Percentiles rank a stretch among this genome's conserved stretches.
Evolutionary conservation across 2,888 invertebrate genomes (phyloP).

Genomic region (Actias luna): DNA sequence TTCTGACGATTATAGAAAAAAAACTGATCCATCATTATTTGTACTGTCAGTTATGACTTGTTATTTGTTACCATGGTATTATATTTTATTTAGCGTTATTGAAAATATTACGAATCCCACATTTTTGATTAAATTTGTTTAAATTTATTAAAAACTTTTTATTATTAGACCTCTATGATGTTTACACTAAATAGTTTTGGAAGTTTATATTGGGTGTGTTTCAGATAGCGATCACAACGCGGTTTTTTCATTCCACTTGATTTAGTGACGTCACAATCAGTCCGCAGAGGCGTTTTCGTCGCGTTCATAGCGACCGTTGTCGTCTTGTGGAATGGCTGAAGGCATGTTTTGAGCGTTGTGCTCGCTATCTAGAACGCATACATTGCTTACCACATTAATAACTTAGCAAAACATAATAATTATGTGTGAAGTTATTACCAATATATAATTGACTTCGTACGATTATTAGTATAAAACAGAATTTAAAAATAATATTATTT

Average conservation of each 20-base stretch:
- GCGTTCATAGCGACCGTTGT: too few relatives aligned
- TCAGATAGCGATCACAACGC: too few relatives aligned
- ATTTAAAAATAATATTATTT: conserved; percentile 3
- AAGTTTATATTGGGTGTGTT: too few relatives aligned
- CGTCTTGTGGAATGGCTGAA: too few relatives aligned
- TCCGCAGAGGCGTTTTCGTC: too few relatives aligned
- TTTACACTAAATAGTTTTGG: background rate
- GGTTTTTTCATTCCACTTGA: too few relatives aligned
- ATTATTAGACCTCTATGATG: background rate
- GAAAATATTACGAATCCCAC: background rate
- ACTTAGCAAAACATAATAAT: too few relatives aligned
- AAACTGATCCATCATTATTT: background rate
- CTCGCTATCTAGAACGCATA: too few relatives aligned
- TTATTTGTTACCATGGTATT: background rate
- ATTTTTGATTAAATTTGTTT: background rate
- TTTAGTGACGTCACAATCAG: too few relatives aligned
- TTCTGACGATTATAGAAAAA: background rate
- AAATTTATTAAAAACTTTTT: background rate
- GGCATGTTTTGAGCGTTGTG: too few relatives aligned
- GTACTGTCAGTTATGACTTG: background rate
- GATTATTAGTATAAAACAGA: background rate
- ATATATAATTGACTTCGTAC: background rate
- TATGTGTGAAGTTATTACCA: too few relatives aligned
- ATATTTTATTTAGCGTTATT: background rate
- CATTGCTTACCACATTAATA: too few relatives aligned